A percentile compares a stretch with the other conserved stretches of the same genome.
Evolutionary conservation across 2,113 vertebrate genomes (phyloP).

Genomic region (Panthera leo): DNA sequence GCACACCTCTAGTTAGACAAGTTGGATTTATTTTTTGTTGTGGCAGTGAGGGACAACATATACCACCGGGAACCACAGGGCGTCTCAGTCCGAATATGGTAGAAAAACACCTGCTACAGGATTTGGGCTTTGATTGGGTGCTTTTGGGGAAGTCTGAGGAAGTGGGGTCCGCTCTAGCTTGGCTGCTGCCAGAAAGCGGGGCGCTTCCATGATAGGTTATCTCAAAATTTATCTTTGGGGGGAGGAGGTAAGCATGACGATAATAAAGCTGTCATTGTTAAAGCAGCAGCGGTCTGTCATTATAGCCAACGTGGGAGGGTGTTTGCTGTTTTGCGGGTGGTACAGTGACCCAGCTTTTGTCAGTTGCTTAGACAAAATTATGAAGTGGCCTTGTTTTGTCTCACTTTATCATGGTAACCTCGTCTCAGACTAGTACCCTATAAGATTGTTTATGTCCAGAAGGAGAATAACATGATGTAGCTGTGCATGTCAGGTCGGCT

Average conservation of each 20-base stretch:
- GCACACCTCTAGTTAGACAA: not conserved
- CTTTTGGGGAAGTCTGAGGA: not conserved
- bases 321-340: not conserved
- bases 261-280: not conserved
- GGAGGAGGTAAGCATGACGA: not conserved
- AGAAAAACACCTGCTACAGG: not conserved
- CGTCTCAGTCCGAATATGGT: not conserved
- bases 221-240: not conserved
- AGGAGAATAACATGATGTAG: not conserved
- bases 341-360: not conserved
- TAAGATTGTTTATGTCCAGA: not conserved
- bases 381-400: not conserved
- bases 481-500: not conserved
- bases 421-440: not conserved
- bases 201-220: rapidly evolving
- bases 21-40: not conserved
- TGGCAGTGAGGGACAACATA: not conserved
- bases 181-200: not conserved
- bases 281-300: not conserved
- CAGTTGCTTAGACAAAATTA: not conserved
- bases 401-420: not conserved
- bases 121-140: not conserved
- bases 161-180: not conserved
- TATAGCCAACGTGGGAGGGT: not conserved
- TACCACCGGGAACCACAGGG: not conserved